phyloP scores from a whole-genome alignment of 2,797 vertebrate species.

The Amphiprion clarkii region DNA sequence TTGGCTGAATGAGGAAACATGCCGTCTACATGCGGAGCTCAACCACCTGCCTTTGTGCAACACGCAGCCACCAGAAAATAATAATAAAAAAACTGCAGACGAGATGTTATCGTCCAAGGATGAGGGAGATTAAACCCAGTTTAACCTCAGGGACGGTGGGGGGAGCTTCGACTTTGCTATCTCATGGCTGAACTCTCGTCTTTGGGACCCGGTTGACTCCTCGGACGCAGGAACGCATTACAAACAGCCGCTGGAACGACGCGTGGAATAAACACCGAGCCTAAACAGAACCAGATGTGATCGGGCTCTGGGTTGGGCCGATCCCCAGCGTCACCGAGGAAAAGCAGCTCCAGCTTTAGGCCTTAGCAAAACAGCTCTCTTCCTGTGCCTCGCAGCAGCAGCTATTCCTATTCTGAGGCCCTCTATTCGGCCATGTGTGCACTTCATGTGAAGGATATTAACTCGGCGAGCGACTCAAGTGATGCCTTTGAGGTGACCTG shows the following conservation, averaged over 20 bases:
- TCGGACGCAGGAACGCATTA: constrained; percentile 66
- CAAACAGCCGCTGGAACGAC: constrained; percentile 75
- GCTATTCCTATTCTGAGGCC: constrained; percentile 45
- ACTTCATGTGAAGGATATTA: constrained; percentile 47
- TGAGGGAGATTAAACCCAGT: constrained; percentile 38
- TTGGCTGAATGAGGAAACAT: constrained; percentile 36
- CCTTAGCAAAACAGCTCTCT: constrained; percentile 70
- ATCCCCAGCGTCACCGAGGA: constrained; percentile 68
- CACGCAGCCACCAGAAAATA: constrained; percentile 34
- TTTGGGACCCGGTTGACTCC: constrained; percentile 52
- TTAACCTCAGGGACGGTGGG: constrained; percentile 26
- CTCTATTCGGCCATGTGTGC: constrained; percentile 32
- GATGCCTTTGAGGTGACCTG: constrained; percentile 42
- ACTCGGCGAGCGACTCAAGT: constrained; percentile 15
- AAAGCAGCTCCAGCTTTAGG: constrained; percentile 69
- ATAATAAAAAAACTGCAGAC: constrained; percentile 6
- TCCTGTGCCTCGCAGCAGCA: constrained; percentile 64
- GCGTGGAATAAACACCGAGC: constrained; percentile 72
- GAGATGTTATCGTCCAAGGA: constrained; percentile 40
- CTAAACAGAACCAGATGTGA: constrained; percentile 85
- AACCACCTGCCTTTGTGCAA: constrained; percentile 60
- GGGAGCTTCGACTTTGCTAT: constrained; percentile 44
- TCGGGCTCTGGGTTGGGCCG: constrained; percentile 68
- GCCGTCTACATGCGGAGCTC: constrained; percentile 37
- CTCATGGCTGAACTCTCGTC: constrained; percentile 65